Percentiles rank a stretch among this genome's conserved stretches.
These are phyloP conservation scores for Drosophila affinis DNA, from an alignment of 2,888 invertebrate genomes.

Conservation along the genomic window DNA sequence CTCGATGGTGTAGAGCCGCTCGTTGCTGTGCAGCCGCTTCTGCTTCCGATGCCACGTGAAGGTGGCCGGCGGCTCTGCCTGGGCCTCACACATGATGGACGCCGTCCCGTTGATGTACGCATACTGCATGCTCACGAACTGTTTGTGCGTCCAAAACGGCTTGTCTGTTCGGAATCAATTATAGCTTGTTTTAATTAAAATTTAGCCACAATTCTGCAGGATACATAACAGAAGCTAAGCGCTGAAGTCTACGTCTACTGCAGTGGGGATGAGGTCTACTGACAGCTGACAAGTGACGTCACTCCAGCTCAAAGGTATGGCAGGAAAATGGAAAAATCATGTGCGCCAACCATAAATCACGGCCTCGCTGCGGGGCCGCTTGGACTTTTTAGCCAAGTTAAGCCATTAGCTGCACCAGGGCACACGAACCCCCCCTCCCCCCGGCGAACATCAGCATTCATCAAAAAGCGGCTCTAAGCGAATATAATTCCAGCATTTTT, in stretches of 20 bases:
- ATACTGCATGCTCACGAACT: slow-evolving; percentile 75
- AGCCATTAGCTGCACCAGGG: slow-evolving; percentile 62
- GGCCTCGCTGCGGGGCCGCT: slow-evolving; percentile 1
- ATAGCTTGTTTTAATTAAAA: slow-evolving; percentile 7
- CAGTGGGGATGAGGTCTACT: not conserved
- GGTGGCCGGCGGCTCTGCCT: slow-evolving; percentile 85
- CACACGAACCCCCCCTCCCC: slow-evolving; percentile 10
- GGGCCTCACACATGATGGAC: slow-evolving; percentile 86
- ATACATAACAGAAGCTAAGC: not conserved
- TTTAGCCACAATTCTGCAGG: not conserved
- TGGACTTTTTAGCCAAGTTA: slow-evolving; percentile 25
- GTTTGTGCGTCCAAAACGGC: slow-evolving; percentile 80
- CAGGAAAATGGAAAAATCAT: slow-evolving; percentile 46
- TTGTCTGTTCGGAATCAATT: slow-evolving; percentile 76
- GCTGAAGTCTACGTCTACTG: not conserved
- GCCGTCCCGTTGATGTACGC: slow-evolving; percentile 85
- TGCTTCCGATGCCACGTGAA: slow-evolving; percentile 85
- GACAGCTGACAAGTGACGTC: slow-evolving; percentile 16
- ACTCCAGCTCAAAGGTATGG: slow-evolving; percentile 36
- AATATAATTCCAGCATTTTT: slow-evolving; percentile 62
- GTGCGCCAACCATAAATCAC: slow-evolving; percentile 61
- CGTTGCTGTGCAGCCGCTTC: slow-evolving; percentile 79
- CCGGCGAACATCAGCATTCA: slow-evolving; percentile 24
- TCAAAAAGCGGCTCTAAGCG: slow-evolving; percentile 38
- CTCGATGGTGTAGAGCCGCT: slow-evolving; percentile 77